These are phyloP conservation scores for Microctonus brassicae DNA, from an alignment of 2,888 invertebrate genomes.

Conservation along the genomic window DNA sequence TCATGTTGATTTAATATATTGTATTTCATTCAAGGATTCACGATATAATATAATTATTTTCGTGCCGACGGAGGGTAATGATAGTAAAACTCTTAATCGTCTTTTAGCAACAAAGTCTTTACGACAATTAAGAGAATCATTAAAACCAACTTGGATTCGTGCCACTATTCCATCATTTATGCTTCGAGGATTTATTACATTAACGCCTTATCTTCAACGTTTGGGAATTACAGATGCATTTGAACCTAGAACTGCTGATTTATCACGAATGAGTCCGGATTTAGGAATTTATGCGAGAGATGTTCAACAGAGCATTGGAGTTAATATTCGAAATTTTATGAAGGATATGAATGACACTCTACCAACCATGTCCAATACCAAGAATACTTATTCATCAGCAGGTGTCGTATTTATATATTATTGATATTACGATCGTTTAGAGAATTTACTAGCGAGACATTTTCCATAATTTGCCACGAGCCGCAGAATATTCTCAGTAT, in stretches of 20 bases:
- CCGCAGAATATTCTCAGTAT: constrained; percentile 63
- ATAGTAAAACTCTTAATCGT: constrained; percentile 76
- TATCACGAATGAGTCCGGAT: constrained; percentile 83
- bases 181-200: constrained; percentile 82
- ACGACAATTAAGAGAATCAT: constrained; percentile 77
- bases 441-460: constrained; percentile 14
- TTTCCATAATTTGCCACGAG: constrained; percentile 49
- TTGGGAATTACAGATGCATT: constrained; percentile 84
- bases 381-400: constrained; percentile 12
- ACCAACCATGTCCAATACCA: background rate
- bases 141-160: constrained; percentile 80
- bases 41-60: constrained; percentile 83
- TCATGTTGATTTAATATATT: background rate
- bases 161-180: constrained; percentile 86
- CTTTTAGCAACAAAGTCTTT: constrained; percentile 71
- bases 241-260: constrained; percentile 84
- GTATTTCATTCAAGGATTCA: constrained; percentile 63
- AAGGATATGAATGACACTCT: constrained; percentile 70
- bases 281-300: constrained; percentile 84
- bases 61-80: constrained; percentile 75
- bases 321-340: constrained; percentile 84
- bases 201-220: constrained; percentile 88
- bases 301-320: constrained; percentile 87
- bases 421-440: background rate
- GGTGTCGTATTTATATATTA: constrained; percentile 8